These are phyloP conservation scores for Pocillopora meandrina DNA, from an alignment of 92 coral and sea anemone species.

Conservation along the genomic window DNA sequence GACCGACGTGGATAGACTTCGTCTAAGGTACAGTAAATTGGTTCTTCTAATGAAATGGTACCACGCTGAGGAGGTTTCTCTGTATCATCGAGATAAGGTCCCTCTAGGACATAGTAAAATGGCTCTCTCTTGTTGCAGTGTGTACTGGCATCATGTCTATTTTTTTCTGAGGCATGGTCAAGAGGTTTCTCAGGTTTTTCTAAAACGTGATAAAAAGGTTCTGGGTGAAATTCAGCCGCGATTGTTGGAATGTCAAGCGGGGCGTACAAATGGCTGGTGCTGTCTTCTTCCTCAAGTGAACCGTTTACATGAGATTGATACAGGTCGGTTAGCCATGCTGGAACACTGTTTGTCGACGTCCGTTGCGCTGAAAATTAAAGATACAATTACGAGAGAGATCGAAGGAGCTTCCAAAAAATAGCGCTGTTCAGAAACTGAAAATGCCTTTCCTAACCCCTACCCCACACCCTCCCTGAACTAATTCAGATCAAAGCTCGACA, in stretches of 20 bases:
- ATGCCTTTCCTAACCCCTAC: no score
- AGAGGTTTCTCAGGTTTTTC: neutral
- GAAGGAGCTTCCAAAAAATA: neutral
- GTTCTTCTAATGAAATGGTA: neutral
- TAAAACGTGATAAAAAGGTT: neutral
- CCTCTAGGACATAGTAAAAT: constrained; percentile 6
- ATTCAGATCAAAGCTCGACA: no score
- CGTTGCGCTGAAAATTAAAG: neutral
- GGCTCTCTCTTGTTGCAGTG: neutral
- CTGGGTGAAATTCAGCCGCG: neutral
- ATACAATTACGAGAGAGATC: neutral
- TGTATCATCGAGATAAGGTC: neutral
- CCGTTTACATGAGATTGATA: neutral
- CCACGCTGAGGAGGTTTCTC: neutral
- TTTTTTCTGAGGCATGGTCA: neutral
- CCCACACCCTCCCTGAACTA: no score
- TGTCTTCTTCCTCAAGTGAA: neutral
- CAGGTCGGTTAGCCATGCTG: neutral
- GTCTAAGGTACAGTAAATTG: neutral
- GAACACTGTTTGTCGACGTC: neutral
- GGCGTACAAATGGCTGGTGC: neutral
- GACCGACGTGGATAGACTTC: neutral
- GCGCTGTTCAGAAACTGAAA: no score
- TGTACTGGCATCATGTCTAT: neutral
- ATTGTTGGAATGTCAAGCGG: neutral